Evolutionary conservation across 2,113 vertebrate genomes (phyloP).

Genomic region (Grammatotria lemairii): DNA sequence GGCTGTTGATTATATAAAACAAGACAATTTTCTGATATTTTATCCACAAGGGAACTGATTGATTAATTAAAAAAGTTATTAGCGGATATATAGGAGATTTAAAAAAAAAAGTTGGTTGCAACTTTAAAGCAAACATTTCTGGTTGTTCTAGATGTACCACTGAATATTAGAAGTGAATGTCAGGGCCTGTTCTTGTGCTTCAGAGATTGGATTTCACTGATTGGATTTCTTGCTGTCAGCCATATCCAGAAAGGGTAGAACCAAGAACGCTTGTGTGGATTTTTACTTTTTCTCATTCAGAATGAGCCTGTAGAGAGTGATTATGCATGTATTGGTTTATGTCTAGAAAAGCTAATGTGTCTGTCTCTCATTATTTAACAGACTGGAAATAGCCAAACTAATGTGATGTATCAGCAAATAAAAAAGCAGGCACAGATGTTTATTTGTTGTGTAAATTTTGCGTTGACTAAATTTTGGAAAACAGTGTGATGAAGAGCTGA

Average conservation of each 20-base stretch:
- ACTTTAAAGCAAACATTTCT: not conserved
- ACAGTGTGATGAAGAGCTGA: not conserved
- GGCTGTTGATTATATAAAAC: not conserved
- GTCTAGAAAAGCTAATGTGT: not conserved
- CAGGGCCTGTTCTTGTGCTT: not conserved
- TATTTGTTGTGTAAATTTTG: not conserved
- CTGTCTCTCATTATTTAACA: not conserved
- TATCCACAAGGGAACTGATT: not conserved
- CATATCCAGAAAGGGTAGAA: not conserved
- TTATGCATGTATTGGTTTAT: not conserved
- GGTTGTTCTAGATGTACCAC: not conserved
- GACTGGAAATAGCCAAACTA: not conserved
- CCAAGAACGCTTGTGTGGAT: not conserved
- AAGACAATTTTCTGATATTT: not conserved
- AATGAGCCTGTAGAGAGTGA: not conserved
- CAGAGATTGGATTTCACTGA: not conserved
- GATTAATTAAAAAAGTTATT: not conserved
- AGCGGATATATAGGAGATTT: not conserved
- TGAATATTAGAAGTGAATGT: not conserved
- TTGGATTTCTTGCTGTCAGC: not conserved
- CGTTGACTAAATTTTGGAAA: not conserved
- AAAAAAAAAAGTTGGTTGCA: not conserved
- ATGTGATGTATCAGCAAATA: not conserved
- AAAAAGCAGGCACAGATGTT: not conserved
- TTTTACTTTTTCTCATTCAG: not conserved